Percentiles rank a stretch among this genome's conserved stretches.
phyloP scores from a whole-genome alignment of 2,113 vertebrate genomes.

The Salvelinus alpinus region DNA sequence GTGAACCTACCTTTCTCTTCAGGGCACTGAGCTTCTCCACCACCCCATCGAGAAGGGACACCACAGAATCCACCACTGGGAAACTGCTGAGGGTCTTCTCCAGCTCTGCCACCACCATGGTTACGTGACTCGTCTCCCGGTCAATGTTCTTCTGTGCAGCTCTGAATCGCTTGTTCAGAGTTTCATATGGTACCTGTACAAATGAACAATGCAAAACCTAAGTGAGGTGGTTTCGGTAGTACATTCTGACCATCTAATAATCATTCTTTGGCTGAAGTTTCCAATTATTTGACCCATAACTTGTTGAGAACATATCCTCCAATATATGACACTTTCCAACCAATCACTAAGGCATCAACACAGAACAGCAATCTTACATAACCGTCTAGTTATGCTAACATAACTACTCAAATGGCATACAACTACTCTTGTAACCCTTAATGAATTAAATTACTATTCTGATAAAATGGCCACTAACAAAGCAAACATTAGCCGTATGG shows the following conservation, averaged over 20 bases:
- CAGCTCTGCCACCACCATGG: constrained; percentile 95
- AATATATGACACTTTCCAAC: neutral
- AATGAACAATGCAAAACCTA: neutral
- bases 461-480: too few species aligned
- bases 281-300: too few species aligned
- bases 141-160: constrained; percentile 98
- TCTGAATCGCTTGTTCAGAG: constrained; percentile 95
- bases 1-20: constrained; percentile 87
- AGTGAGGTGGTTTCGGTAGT: neutral
- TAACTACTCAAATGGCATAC: neutral
- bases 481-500: too few species aligned
- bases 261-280: too few species aligned
- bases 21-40: constrained; percentile 97
- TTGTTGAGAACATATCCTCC: too few species aligned
- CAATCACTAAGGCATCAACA: neutral
- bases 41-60: constrained; percentile 93
- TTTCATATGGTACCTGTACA: constrained; percentile 93
- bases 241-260: too few species aligned
- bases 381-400: too few species aligned
- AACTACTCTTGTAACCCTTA: too few species aligned
- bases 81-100: constrained; percentile 96
- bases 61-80: constrained; percentile 94
- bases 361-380: neutral
- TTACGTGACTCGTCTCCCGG: constrained; percentile 95
- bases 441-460: too few species aligned